Percentiles rank a stretch among this genome's conserved stretches.
These are phyloP conservation scores for Meleagris gallopavo DNA, from an alignment of 2,113 vertebrate genomes.

Conservation along the genomic window DNA sequence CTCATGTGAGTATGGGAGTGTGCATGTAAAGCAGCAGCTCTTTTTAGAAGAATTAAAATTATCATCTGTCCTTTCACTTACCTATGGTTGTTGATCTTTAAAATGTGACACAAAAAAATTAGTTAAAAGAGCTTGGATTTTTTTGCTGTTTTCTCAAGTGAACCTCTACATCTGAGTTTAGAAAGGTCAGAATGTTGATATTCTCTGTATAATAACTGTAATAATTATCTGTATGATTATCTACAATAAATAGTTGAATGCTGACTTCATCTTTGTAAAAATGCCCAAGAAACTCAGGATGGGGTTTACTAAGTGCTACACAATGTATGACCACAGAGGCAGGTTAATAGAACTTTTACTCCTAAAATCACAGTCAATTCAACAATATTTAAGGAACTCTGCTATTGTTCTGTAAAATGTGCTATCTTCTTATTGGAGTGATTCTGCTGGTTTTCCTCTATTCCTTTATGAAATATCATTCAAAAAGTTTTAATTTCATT, in stretches of 20 bases:
- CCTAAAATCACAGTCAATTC: neutral
- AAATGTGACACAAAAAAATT: neutral
- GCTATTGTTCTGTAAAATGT: neutral
- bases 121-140: neutral
- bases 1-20: rapidly evolving
- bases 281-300: neutral
- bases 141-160: neutral
- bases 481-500: slow-evolving; percentile 28
- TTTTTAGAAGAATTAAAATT: neutral
- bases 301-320: neutral
- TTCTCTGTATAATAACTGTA: neutral
- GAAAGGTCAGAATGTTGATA: neutral
- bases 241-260: neutral
- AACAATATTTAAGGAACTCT: neutral
- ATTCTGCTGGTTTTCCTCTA: neutral
- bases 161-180: neutral
- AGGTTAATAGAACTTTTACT: neutral
- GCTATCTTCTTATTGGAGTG: neutral
- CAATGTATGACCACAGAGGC: neutral
- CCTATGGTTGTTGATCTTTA: neutral
- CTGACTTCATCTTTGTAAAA: neutral
- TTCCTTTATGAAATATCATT: slow-evolving; percentile 37
- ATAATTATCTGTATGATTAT: neutral
- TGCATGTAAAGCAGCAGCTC: neutral
- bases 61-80: neutral